A percentile compares a stretch with the other conserved stretches of the same genome.
These are phyloP conservation scores for Ceyx cyanopectus DNA, from an alignment of 2,113 vertebrate species.

Conservation along the genomic window DNA sequence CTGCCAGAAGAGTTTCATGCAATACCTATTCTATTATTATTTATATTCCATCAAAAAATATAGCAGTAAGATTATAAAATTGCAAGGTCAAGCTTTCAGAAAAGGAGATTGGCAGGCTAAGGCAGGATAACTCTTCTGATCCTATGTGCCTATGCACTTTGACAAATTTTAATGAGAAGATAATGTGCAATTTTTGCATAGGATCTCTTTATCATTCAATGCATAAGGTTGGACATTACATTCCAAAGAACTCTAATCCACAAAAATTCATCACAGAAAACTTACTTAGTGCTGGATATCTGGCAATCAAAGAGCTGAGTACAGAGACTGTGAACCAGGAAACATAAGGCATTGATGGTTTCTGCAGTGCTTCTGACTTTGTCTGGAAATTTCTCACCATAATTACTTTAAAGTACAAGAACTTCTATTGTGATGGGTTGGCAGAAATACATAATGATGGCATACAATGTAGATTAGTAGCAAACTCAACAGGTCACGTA, in stretches of 20 bases:
- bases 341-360: neutral
- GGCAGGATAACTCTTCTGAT: neutral
- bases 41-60: neutral
- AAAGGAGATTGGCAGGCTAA: neutral
- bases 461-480: neutral
- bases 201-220: neutral
- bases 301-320: neutral
- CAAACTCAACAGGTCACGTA: neutral
- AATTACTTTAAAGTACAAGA: neutral
- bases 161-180: neutral
- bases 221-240: neutral
- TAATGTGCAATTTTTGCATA: neutral
- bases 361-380: neutral
- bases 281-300: neutral
- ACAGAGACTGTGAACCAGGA: neutral
- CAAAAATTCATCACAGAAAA: neutral
- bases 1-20: neutral
- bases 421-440: neutral
- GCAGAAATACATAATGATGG: neutral
- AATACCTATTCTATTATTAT: neutral
- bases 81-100: neutral
- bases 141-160: neutral
- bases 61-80: constrained; percentile 3
- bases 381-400: neutral
- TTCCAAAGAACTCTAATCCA: neutral